phyloP scores from a whole-genome alignment of 2,113 vertebrate species.

The Tachycineta bicolor region DNA sequence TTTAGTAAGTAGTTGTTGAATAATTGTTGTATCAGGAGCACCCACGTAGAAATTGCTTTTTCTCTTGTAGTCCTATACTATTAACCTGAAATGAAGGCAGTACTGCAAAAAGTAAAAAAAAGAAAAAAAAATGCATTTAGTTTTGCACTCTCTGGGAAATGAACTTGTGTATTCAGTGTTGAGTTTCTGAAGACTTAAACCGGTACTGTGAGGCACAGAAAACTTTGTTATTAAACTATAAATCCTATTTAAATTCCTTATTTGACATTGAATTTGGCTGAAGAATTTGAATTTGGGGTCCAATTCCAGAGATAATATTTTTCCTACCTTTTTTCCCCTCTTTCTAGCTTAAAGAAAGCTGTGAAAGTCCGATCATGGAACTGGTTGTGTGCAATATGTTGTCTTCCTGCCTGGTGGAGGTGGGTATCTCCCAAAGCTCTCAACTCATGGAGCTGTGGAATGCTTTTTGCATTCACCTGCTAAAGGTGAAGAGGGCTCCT shows the following conservation, averaged over 20 bases:
- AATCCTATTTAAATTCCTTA: neutral
- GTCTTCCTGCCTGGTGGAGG: neutral
- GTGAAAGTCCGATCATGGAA: neutral
- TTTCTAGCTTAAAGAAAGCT: neutral
- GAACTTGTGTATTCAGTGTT: neutral
- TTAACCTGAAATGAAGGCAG: neutral
- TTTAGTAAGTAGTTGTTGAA: neutral
- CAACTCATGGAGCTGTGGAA: neutral
- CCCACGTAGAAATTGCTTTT: accelerated
- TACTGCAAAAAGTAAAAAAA: neutral
- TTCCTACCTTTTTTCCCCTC: neutral
- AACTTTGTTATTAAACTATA: neutral
- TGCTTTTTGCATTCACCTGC: accelerated
- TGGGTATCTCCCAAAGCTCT: neutral
- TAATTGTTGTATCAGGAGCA: neutral
- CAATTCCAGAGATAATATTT: neutral
- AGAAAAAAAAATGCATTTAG: neutral
- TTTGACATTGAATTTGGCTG: neutral
- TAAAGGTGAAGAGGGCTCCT: neutral
- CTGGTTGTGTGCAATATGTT: neutral
- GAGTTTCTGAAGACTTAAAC: neutral
- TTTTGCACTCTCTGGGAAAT: neutral
- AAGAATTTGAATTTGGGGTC: neutral
- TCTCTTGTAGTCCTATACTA: neutral
- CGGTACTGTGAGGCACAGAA: neutral